Base-by-base conservation (phyloP, 2,888 invertebrate species). In the Spodoptera littoralis region DNA sequence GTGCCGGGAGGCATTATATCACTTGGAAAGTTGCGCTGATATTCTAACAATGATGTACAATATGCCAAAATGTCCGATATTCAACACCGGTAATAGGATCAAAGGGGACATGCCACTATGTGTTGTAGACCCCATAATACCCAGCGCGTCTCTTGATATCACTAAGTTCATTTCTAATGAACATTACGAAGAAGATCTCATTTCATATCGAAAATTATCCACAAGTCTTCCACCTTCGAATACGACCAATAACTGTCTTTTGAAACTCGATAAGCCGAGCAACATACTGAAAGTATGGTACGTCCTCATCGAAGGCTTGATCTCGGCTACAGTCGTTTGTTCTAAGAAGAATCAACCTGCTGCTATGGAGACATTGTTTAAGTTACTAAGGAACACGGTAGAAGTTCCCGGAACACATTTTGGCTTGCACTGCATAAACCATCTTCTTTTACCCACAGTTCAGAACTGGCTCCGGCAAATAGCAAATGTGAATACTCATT, bases 11-110 rank as follows among this genome's bases (percentile, higher is more conserved):
- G 98, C 98, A 0, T 91, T 99, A 36, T 97, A 97, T 79, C 97
- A 98, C 84, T 93, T 99, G 41, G 96, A 98, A 85, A 97, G 96
- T 78, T 98, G 98, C 87, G 97, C 97, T 62, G 96, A 97, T 70
- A 98, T 99, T 77, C 92, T 99, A 58, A 97, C 97, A 3, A 97
- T 98, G 91, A 98, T 99, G 98, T 98, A 98, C 89, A 97, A 97
- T 82, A 98, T 99, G 98, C 98, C 98, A 0, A 98, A 98, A 80
- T 98, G 98, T 87, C 99, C 99, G 0, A 97, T 97, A 68, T 98
- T 99, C 85, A 98, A 98, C 88, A 97, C 98, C 12, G 98, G 98
- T 0, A 97, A 98, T 84, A 95, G 97, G 84, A 96, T 97, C 72
- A 97, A 97, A 85, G 96, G 97, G 0, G 97, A 97, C 63, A 96